phyloP scores from a whole-genome alignment of 2,797 vertebrate genomes.

The Manis pentadactyla region DNA sequence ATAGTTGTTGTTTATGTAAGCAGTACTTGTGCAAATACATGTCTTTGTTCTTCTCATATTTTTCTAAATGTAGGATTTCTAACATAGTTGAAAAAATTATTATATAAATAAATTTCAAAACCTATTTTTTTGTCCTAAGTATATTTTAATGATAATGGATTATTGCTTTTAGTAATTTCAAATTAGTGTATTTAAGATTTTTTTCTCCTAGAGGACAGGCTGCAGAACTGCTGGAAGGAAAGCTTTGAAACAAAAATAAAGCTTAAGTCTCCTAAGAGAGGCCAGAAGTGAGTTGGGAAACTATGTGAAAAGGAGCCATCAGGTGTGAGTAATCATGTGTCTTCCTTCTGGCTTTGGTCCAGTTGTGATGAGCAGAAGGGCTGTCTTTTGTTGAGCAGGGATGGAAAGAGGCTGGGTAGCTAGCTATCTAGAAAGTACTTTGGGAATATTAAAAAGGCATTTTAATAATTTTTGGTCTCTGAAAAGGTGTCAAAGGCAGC shows the following conservation, averaged over 20 bases:
- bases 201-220: not conserved
- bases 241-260: constrained; percentile 41
- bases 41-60: not conserved
- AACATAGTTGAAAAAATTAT: constrained; percentile 18
- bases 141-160: constrained; percentile 42
- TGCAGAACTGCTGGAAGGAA: not conserved
- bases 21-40: not conserved
- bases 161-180: constrained; percentile 29
- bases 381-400: not conserved
- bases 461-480: not conserved
- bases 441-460: not conserved
- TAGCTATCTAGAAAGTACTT: not conserved
- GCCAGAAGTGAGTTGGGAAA: not conserved
- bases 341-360: not conserved
- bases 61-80: constrained; percentile 14
- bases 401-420: not conserved
- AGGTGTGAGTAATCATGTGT: not conserved
- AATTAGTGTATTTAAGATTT: constrained; percentile 30
- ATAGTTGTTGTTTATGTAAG: not conserved
- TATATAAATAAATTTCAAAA: constrained; percentile 37
- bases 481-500: not conserved
- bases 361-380: not conserved
- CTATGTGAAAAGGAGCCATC: not conserved
- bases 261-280: not conserved
- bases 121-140: not conserved